Evolutionary conservation across 2,797 vertebrate genomes (phyloP).

Genomic region (Epinephelus malabaricus): DNA sequence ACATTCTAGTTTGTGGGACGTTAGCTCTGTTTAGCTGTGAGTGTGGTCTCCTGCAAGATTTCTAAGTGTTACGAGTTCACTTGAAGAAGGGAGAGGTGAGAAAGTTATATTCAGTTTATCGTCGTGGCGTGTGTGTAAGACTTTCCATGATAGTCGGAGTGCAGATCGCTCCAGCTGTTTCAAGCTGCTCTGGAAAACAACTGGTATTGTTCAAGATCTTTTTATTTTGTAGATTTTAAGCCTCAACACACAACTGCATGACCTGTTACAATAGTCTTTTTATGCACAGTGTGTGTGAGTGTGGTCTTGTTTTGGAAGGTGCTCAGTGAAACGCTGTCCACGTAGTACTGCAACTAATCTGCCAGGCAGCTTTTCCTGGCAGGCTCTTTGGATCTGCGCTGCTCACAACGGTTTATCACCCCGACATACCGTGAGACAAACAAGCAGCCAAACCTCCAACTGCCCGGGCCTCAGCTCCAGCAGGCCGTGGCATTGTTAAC

Average conservation of each 20-base stretch:
- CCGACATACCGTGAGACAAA: slow-evolving; percentile 52
- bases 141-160: slow-evolving; percentile 42
- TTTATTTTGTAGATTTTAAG: slow-evolving; percentile 11
- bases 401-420: slow-evolving; percentile 59
- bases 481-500: slow-evolving; percentile 49
- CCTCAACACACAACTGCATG: background rate
- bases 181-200: slow-evolving; percentile 44
- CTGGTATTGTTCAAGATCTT: background rate
- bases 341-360: slow-evolving; percentile 47
- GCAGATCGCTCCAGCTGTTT: slow-evolving; percentile 43
- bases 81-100: background rate
- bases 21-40: slow-evolving; percentile 17
- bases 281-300: slow-evolving; percentile 2
- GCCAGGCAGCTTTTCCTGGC: slow-evolving; percentile 60
- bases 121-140: slow-evolving; percentile 14
- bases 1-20: background rate
- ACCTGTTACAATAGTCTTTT: slow-evolving; percentile 14
- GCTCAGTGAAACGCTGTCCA: slow-evolving; percentile 36
- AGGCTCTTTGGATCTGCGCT: slow-evolving; percentile 25
- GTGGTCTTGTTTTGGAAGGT: slow-evolving; percentile 27
- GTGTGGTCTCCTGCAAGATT: background rate
- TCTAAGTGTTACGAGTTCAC: background rate
- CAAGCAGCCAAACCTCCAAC: slow-evolving; percentile 50
- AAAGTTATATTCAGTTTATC: background rate
- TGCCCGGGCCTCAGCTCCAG: slow-evolving; percentile 30